Percentiles rank a stretch among this genome's conserved stretches.
These are phyloP conservation scores for Malthinus flaveolus DNA, from an alignment of 2,888 invertebrate genomes.

Conservation along the genomic window DNA sequence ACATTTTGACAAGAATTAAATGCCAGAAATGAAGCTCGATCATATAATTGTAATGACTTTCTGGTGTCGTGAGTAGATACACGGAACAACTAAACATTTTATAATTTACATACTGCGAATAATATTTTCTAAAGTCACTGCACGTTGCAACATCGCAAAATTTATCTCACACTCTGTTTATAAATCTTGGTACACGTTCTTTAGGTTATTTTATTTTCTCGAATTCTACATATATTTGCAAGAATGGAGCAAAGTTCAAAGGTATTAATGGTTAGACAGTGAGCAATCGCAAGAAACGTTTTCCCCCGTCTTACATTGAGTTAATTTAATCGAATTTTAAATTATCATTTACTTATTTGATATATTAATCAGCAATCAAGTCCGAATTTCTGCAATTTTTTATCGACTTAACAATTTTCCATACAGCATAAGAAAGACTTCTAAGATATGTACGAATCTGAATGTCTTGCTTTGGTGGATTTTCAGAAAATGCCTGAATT, in stretches of 20 bases:
- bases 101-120: slow-evolving; percentile 29
- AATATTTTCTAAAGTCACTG: slow-evolving; percentile 27
- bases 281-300: too few species aligned
- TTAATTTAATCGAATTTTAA: too few species aligned
- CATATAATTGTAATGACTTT: slow-evolving; percentile 28
- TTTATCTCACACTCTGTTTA: slow-evolving; percentile 37
- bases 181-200: slow-evolving; percentile 35
- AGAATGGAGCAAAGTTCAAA: slow-evolving; percentile 34
- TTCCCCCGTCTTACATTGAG: too few species aligned
- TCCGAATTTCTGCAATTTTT: too few species aligned
- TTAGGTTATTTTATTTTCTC: slow-evolving; percentile 25
- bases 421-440: too few species aligned
- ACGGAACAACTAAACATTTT: slow-evolving; percentile 23
- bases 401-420: too few species aligned
- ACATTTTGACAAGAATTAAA: slow-evolving; percentile 24
- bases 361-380: too few species aligned
- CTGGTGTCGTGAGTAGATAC: slow-evolving; percentile 26
- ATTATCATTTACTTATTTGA: too few species aligned
- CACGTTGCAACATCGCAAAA: slow-evolving; percentile 26
- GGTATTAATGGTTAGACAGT: slow-evolving; percentile 6
- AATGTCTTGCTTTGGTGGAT: too few species aligned
- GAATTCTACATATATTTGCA: slow-evolving; percentile 36
- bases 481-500: too few species aligned
- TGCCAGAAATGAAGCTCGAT: slow-evolving; percentile 24
- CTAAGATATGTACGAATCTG: too few species aligned